These are phyloP conservation scores for Hedychridium roseum DNA, from an alignment of 2,888 invertebrate species.

Conservation along the genomic window DNA sequence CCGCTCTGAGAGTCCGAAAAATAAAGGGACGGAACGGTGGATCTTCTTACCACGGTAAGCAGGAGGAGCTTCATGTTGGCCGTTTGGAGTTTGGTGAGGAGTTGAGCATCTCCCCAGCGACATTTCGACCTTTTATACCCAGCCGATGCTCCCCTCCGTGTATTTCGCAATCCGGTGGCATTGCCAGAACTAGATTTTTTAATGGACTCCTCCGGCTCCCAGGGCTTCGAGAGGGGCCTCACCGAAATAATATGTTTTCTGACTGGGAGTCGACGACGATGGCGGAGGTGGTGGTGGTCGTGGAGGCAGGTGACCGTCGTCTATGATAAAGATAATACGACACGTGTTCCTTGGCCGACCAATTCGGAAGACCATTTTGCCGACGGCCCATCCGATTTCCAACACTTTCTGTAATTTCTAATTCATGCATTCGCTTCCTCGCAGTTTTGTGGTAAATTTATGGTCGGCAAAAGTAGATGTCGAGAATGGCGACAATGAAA, in stretches of 20 bases:
- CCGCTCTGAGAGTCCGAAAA: neutral
- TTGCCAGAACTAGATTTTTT: conserved; percentile 61
- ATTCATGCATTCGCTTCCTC: too few species aligned
- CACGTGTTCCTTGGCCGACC: too few species aligned
- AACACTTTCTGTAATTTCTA: neutral
- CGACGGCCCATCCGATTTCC: neutral
- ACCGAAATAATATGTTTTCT: conserved; percentile 6
- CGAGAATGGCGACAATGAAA: too few species aligned
- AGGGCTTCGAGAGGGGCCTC: conserved; percentile 4
- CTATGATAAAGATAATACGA: too few species aligned
- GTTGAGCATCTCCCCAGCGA: conserved; percentile 43
- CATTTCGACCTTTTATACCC: conserved; percentile 61
- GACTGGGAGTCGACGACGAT: too few species aligned
- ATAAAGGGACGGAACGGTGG: conserved; percentile 1
- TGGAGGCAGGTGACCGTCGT: too few species aligned
- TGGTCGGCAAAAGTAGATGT: too few species aligned
- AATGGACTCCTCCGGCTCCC: conserved; percentile 40
- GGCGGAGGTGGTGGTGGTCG: conserved; percentile 5
- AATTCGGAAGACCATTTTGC: too few species aligned
- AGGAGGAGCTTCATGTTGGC: conserved; percentile 58
- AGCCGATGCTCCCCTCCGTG: conserved; percentile 46
- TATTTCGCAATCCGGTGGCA: conserved; percentile 58
- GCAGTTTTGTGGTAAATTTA: too few species aligned
- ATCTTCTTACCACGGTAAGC: conserved; percentile 56
- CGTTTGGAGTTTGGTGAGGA: conserved; percentile 46